A percentile compares a stretch with the other conserved stretches of the same genome.
Evolutionary conservation across 2,797 vertebrate genomes (phyloP).

Genomic region (Labroides dimidiatus): DNA sequence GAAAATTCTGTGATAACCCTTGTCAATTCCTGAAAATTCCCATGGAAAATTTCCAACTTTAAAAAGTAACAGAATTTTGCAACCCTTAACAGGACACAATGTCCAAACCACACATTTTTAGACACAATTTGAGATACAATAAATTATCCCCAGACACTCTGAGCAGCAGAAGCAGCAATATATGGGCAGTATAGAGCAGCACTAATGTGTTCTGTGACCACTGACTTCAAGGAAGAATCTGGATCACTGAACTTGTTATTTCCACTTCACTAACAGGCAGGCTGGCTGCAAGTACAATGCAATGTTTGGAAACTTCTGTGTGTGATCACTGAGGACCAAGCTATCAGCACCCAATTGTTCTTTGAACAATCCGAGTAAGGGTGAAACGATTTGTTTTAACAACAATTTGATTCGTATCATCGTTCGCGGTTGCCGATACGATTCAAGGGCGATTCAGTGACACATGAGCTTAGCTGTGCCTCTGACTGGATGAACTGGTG

Average conservation of each 20-base stretch:
- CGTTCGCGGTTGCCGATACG: too few species aligned
- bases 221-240: conserved; percentile 78
- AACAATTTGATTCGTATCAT: too few species aligned
- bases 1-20: too few species aligned
- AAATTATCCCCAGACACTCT: background rate
- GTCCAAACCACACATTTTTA: background rate
- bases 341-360: background rate
- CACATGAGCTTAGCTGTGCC: too few species aligned
- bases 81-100: too few species aligned
- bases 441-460: too few species aligned
- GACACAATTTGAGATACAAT: background rate
- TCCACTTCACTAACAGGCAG: conserved; percentile 83
- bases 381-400: too few species aligned
- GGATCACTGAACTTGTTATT: conserved; percentile 82
- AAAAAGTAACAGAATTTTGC: too few species aligned
- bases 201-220: conserved; percentile 73
- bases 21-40: too few species aligned
- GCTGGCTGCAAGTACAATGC: conserved; percentile 72
- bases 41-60: too few species aligned
- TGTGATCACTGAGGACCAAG: conserved; percentile 57
- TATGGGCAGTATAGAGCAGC: conserved; percentile 55
- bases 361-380: conserved; percentile 10
- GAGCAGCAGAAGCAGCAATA: background rate
- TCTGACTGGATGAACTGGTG: too few species aligned
- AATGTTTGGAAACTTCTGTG: conserved; percentile 58